phyloP scores from a whole-genome alignment of 2,888 invertebrate species.

The Pocota personata region DNA sequence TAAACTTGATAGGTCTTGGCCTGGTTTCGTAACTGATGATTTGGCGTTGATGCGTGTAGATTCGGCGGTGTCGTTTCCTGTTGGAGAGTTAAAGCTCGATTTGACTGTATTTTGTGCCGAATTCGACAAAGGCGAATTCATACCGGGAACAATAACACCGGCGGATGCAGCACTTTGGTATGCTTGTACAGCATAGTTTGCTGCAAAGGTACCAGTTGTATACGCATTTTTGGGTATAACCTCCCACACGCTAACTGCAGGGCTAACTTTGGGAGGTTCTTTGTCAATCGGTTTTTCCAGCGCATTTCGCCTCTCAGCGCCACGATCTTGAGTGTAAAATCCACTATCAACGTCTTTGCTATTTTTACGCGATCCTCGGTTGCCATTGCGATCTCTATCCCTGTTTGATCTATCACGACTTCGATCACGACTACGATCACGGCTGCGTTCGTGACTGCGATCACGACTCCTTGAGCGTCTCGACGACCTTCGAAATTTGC shows the following conservation, averaged over 20 bases:
- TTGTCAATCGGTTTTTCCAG: constrained; percentile 28
- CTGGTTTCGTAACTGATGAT: not conserved
- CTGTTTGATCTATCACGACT: constrained; percentile 75
- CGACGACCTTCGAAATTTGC: constrained; percentile 78
- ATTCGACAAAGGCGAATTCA: constrained; percentile 18
- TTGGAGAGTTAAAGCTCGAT: constrained; percentile 11
- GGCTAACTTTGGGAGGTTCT: not conserved
- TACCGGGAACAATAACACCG: not conserved
- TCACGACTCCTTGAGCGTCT: constrained; percentile 79
- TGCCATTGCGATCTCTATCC: constrained; percentile 83
- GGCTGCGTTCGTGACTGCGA: constrained; percentile 80
- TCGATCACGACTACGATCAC: constrained; percentile 84
- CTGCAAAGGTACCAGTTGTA: constrained; percentile 52
- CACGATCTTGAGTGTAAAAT: constrained; percentile 26
- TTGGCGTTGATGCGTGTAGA: not conserved
- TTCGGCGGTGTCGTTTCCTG: not conserved
- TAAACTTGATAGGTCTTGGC: constrained; percentile 33
- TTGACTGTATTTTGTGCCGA: not conserved
- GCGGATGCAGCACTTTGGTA: constrained; percentile 36
- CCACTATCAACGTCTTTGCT: constrained; percentile 33
- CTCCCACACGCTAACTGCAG: constrained; percentile 35
- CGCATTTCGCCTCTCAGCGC: constrained; percentile 21
- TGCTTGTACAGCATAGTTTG: constrained; percentile 61
- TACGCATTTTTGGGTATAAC: constrained; percentile 62
- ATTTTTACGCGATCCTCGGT: constrained; percentile 67